These are phyloP conservation scores for Scaptomyza caliginosa DNA, from an alignment of 2,888 invertebrate species.

Conservation along the genomic window DNA sequence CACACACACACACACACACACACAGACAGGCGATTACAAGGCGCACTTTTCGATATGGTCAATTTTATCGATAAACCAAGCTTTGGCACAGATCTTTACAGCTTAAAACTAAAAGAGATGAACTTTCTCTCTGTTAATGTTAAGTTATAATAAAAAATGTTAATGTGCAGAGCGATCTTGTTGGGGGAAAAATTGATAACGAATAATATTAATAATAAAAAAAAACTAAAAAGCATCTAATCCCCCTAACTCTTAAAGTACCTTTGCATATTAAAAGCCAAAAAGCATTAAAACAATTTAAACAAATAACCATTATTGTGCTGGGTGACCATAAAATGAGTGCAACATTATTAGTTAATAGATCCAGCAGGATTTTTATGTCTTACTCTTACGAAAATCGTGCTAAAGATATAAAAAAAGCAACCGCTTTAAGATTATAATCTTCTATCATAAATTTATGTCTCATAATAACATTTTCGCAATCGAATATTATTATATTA, in stretches of 20 bases:
- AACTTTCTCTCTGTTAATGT: constrained; percentile 38
- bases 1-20: constrained; percentile 8
- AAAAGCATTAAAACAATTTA: neutral
- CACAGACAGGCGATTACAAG: constrained; percentile 32
- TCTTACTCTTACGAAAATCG: neutral
- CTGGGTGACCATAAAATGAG: neutral
- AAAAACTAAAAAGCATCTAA: neutral
- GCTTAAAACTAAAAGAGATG: neutral
- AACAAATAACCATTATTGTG: neutral
- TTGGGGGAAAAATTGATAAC: too few species aligned
- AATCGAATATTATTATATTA: constrained; percentile 2
- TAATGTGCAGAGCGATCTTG: neutral
- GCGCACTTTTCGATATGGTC: constrained; percentile 35
- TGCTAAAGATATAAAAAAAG: neutral
- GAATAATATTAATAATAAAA: too few species aligned
- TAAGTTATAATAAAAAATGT: neutral
- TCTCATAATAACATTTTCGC: constrained; percentile 15
- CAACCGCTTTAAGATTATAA: neutral
- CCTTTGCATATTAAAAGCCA: neutral
- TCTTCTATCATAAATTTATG: constrained; percentile 17
- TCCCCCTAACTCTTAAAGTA: too few species aligned
- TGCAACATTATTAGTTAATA: neutral
- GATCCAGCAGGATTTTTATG: neutral
- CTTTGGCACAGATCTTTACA: constrained; percentile 16
- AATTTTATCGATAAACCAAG: constrained; percentile 38